These are phyloP conservation scores for Chrosomus eos DNA, from an alignment of 2,797 vertebrate species.

Conservation along the genomic window DNA sequence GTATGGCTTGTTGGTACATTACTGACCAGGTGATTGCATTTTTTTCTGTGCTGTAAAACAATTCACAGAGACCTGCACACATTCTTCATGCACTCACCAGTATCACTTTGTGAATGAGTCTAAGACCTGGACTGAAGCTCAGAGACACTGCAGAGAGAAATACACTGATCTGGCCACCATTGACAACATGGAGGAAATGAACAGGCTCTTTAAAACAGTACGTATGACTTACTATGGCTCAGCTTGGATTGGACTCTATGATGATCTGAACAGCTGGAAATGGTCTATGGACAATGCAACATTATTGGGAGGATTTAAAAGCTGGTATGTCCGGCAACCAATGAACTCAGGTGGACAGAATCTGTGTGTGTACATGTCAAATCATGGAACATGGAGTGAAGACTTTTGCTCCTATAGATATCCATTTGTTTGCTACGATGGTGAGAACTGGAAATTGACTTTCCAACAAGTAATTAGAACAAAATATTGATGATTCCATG, in stretches of 20 bases:
- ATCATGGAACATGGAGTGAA: background rate
- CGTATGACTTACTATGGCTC: background rate
- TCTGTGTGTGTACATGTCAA: background rate
- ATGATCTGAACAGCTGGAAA: slow-evolving; percentile 56
- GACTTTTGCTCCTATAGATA: accelerated
- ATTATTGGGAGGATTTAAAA: background rate
- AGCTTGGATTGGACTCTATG: slow-evolving; percentile 64
- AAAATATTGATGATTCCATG: background rate
- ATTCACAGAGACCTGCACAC: background rate
- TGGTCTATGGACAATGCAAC: slow-evolving; percentile 51
- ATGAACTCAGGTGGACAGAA: background rate
- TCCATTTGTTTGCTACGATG: slow-evolving; percentile 41
- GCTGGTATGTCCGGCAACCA: slow-evolving; percentile 24
- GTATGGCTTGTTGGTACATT: background rate
- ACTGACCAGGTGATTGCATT: background rate
- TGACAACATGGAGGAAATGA: background rate
- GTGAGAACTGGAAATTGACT: slow-evolving; percentile 7
- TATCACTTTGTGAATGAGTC: slow-evolving; percentile 54
- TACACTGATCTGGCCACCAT: slow-evolving; percentile 63
- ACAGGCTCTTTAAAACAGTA: slow-evolving; percentile 4
- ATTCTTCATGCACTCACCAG: slow-evolving; percentile 17
- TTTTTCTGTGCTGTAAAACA: background rate
- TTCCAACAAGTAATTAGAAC: background rate
- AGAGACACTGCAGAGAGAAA: slow-evolving; percentile 62
- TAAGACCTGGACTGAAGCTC: slow-evolving; percentile 64